These are phyloP conservation scores for Vollenhovia emeryi DNA, from an alignment of 1,140 invertebrate genomes.

Conservation along the genomic window DNA sequence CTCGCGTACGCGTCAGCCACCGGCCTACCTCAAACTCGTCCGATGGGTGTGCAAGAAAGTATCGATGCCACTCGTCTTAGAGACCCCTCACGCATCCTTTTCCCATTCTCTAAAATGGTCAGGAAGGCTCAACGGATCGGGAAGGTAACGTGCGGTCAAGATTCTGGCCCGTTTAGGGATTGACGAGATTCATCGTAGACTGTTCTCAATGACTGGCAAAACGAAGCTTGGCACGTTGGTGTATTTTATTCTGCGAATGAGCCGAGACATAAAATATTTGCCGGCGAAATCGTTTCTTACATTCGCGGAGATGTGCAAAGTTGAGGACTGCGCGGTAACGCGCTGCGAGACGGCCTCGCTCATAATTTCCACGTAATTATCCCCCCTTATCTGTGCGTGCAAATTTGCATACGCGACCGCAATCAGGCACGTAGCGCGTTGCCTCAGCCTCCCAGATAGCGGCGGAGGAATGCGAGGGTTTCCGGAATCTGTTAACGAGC, in stretches of 20 bases:
- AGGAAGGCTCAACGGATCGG: conserved; percentile 55
- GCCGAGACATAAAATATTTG: neutral
- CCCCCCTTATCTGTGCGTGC: neutral
- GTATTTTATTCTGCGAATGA: neutral
- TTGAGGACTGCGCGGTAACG: neutral
- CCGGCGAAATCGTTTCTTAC: neutral
- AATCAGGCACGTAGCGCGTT: neutral
- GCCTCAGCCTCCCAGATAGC: conserved; percentile 6
- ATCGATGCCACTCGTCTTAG: conserved; percentile 67
- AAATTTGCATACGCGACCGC: conserved; percentile 52
- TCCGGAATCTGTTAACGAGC: conserved; percentile 56
- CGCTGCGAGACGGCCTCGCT: neutral
- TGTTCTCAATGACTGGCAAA: neutral
- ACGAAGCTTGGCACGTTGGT: neutral
- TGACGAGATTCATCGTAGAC: neutral
- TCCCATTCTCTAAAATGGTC: conserved; percentile 65
- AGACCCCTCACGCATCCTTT: conserved; percentile 61
- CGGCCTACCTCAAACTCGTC: conserved; percentile 74
- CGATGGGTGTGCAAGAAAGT: conserved; percentile 76
- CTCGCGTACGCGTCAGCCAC: conserved; percentile 19
- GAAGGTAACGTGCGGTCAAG: neutral
- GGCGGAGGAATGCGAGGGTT: conserved; percentile 15
- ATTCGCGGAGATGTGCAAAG: neutral
- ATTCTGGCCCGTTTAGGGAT: conserved; percentile 19
- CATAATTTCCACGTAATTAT: conserved; percentile 45